Base-by-base conservation (phyloP, 2,797 vertebrate genomes). In the Allenopithecus nigroviridis region DNA sequence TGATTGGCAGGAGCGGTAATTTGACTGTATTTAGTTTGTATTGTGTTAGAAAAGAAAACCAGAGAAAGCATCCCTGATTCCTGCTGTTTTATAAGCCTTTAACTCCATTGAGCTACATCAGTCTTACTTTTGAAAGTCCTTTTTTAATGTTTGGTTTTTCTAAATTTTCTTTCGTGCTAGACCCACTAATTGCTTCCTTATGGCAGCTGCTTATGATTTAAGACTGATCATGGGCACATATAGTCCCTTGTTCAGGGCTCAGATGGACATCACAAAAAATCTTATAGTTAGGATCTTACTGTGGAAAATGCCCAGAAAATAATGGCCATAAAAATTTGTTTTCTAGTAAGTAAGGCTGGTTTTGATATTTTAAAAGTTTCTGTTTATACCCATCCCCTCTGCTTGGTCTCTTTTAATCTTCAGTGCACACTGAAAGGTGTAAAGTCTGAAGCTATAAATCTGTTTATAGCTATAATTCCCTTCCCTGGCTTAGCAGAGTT, bases 51-150 rank as follows among this genome's bases (percentile, higher is more conserved):
- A 98, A 98, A 98, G 89, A 97, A 98, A 98, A 33, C 61, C 97
- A 98, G 97, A 97, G 88, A 76, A 59, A 94, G 84, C 39, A 83
- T 99, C 91, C 95, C 93, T 70, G 91, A 98, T 98, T 93, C 97
- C 98, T 97, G 98, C 59, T 98, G 98, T 97, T 99, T 99, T 98
- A 98, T 98, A 96, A 98, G n/a, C 87, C 55, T 89, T 97, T 96
- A 97, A 98, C 83, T 98, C 97, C 94, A 88, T 43, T 80, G 46
- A 96, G 93, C 79, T 96, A 70, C 79, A 96, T 94, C 97, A 78
- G 41, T 94, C 85, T 96, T 97, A 74, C 76, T 98, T 97, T 98
- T 98, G 94, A 97, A 98, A 97, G 95, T 74, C 43, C n/a, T 61
- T 91, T 95, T 75, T 55, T 79, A 75, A 48, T 96, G 59, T 80